These are phyloP conservation scores for Crotalus horridus DNA, from an alignment of 2,113 vertebrate genomes.

Conservation along the genomic window DNA sequence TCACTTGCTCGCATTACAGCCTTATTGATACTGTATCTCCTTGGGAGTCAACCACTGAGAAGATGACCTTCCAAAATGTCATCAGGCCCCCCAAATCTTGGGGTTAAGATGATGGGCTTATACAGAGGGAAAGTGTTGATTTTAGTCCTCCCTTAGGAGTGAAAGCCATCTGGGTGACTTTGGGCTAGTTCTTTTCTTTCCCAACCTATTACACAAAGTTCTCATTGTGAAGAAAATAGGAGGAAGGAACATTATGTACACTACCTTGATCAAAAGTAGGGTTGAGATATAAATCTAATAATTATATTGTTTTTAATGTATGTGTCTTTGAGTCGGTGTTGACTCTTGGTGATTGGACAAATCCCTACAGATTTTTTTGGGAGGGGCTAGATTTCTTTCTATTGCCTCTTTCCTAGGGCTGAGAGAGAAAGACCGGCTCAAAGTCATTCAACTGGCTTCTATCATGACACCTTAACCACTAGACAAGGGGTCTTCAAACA, in stretches of 20 bases:
- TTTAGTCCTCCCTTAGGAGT: not conserved
- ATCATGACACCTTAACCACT: not conserved
- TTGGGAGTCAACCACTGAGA: not conserved
- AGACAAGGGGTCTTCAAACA: not conserved
- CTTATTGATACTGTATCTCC: not conserved
- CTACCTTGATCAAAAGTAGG: not conserved
- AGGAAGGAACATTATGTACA: not conserved
- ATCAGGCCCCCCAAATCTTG: not conserved
- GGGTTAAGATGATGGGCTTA: not conserved
- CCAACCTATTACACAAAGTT: not conserved
- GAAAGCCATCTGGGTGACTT: not conserved
- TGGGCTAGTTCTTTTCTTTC: not conserved
- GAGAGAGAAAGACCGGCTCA: not conserved
- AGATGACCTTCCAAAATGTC: not conserved
- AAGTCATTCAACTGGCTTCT: not conserved
- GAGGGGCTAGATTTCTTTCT: not conserved
- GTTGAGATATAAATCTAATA: not conserved
- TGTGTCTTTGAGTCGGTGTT: not conserved
- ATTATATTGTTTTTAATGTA: not conserved
- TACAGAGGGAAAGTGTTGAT: not conserved
- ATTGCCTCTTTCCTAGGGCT: not conserved
- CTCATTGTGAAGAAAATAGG: not conserved
- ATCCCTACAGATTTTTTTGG: not conserved
- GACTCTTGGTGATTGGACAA: not conserved
- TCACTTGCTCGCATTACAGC: not conserved